Percentiles rank a stretch among this genome's conserved stretches.
Conservation (phyloP, 2,888 invertebrate species). For the Malthinus seriepunctatus region DNA sequence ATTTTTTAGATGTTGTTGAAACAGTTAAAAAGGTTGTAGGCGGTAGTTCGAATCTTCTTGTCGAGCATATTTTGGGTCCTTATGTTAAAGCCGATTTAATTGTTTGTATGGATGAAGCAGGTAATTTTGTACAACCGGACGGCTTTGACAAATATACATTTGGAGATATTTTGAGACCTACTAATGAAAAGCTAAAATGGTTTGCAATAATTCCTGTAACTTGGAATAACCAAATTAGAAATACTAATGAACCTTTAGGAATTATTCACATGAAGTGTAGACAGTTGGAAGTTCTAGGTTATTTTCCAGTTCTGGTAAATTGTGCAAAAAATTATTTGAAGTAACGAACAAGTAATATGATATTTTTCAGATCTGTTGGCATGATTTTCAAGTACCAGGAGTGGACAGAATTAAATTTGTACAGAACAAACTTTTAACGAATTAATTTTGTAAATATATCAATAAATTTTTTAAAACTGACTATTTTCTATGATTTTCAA, state of each 20-base stretch:
- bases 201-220: conserved; percentile 64
- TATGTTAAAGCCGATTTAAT: conserved; percentile 60
- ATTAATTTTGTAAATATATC: neutral
- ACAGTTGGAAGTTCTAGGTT: conserved; percentile 66
- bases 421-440: conserved; percentile 1
- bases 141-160: conserved; percentile 58
- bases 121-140: conserved; percentile 55
- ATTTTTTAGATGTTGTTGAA: conserved; percentile 63
- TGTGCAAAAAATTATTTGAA: too few relatives aligned
- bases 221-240: conserved; percentile 63
- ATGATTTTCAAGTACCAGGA: conserved; percentile 10
- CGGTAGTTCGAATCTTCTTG: conserved; percentile 55
- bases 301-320: conserved; percentile 61
- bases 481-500: neutral
- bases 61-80: conserved; percentile 70
- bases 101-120: conserved; percentile 52
- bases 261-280: conserved; percentile 63
- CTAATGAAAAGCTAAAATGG: conserved; percentile 51
- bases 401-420: neutral
- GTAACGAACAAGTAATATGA: neutral
- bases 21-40: conserved; percentile 57
- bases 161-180: conserved; percentile 54
- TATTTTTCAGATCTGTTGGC: conserved; percentile 40
- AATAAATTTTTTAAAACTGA: too few relatives aligned
- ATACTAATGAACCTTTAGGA: conserved; percentile 60